Conservation (phyloP, 30 jellyfish, hydroid and myxozoan genomes). For the Cassiopea xamachana region DNA sequence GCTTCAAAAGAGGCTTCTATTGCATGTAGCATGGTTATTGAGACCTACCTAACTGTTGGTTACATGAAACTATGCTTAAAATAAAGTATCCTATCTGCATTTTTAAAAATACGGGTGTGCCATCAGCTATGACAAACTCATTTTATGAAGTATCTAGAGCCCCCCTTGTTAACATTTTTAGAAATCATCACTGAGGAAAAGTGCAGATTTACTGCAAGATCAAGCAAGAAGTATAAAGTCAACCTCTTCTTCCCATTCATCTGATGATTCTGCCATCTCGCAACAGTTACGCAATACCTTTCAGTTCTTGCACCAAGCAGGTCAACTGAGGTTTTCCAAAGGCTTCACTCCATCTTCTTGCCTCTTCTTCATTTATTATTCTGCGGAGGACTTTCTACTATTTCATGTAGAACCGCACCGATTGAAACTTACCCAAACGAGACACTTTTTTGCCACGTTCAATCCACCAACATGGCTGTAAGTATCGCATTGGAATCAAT, state of each 20-base stretch:
- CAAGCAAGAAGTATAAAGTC: background rate
- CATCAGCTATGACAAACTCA: no score
- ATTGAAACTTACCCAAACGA: conserved; percentile 13
- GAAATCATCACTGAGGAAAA: no score
- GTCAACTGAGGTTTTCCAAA: background rate
- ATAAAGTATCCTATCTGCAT: no score
- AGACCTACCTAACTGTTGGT: no score
- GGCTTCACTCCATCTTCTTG: background rate
- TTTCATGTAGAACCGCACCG: conserved; percentile 3
- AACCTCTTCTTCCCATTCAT: conserved; percentile 74
- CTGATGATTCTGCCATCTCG: conserved; percentile 42
- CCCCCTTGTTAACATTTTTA: no score
- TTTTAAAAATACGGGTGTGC: no score
- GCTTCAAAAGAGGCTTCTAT: no score
- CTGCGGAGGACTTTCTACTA: conserved; percentile 1
- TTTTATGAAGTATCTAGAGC: no score
- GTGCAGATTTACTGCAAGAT: no score
- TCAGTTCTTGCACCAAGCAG: no score
- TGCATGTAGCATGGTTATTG: no score
- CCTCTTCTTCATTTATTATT: background rate
- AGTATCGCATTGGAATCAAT: conserved; percentile 51
- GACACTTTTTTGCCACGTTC: conserved; percentile 79
- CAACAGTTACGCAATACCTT: background rate
- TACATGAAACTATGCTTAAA: no score
- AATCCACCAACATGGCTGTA: conserved; percentile 81